These are phyloP conservation scores for Episyrphus balteatus DNA, from an alignment of 1,140 invertebrate species.

Conservation along the genomic window DNA sequence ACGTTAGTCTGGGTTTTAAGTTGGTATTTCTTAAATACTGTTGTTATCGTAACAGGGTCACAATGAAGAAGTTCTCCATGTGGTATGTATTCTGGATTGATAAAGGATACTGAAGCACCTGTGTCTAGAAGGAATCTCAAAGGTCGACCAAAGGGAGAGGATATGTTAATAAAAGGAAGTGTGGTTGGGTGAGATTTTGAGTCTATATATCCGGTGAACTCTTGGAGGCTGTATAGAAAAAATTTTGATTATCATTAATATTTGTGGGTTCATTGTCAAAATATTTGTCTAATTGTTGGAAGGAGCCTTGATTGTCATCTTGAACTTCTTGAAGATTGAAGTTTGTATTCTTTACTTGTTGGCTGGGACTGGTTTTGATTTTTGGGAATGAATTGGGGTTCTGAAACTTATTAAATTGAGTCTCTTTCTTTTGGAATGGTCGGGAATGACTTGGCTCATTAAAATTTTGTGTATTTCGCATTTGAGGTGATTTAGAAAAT, in stretches of 20 bases:
- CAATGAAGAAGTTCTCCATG: not conserved
- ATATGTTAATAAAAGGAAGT: not conserved
- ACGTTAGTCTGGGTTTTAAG: not conserved
- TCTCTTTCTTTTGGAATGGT: not conserved
- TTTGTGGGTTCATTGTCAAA: not conserved
- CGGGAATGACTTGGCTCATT: not conserved
- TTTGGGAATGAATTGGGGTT: not conserved
- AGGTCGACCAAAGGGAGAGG: not conserved
- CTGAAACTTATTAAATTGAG: not conserved
- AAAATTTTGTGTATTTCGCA: not conserved
- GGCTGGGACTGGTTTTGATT: not conserved
- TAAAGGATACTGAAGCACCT: constrained; percentile 1
- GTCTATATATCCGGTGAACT: not conserved
- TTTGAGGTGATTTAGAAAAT: not conserved
- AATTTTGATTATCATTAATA: constrained; percentile 1
- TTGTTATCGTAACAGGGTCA: not conserved
- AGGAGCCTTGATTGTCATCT: not conserved
- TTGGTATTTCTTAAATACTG: not conserved
- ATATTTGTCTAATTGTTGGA: not conserved
- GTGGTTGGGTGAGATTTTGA: not conserved
- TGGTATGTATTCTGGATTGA: constrained; percentile 1
- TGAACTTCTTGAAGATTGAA: not conserved
- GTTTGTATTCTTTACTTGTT: not conserved
- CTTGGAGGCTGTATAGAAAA: not conserved
- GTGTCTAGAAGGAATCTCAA: constrained; percentile 2